These are phyloP conservation scores for Macroramphosus scolopax DNA, from an alignment of 2,797 vertebrate species.

Conservation along the genomic window DNA sequence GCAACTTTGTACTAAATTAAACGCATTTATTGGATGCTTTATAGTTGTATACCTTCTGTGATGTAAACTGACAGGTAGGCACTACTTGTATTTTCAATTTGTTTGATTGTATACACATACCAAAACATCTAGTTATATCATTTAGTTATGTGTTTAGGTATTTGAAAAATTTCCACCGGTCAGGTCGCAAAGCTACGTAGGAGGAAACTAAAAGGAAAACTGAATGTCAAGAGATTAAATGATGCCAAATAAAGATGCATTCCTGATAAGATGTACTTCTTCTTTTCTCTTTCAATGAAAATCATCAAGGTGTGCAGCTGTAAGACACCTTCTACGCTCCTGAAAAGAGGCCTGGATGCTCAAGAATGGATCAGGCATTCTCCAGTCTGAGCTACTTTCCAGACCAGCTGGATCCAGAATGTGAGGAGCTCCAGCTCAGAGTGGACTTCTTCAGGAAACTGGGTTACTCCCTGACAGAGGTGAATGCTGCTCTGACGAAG, in stretches of 20 bases:
- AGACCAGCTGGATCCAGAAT: constrained; percentile 28
- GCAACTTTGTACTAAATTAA: too few relatives aligned
- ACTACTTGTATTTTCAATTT: too few relatives aligned
- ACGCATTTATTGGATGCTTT: too few relatives aligned
- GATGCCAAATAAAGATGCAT: not conserved
- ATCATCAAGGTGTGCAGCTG: constrained; percentile 1
- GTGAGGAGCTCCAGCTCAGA: constrained; percentile 78
- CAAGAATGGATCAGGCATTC: constrained; percentile 58
- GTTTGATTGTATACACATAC: too few relatives aligned
- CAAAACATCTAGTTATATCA: too few relatives aligned
- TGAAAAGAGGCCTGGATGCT: constrained; percentile 30
- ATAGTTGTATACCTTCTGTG: too few relatives aligned
- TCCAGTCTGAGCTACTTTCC: constrained; percentile 20
- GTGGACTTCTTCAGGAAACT: constrained; percentile 93
- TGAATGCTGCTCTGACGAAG: constrained; percentile 82
- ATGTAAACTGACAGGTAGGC: too few relatives aligned
- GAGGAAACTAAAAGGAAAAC: not conserved
- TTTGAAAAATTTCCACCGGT: not conserved
- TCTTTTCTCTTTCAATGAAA: not conserved
- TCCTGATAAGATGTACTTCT: constrained; percentile 6
- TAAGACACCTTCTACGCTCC: constrained; percentile 27
- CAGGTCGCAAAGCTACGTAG: not conserved
- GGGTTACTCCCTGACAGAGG: constrained; percentile 85
- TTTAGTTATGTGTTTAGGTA: too few relatives aligned
- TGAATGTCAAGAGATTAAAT: not conserved